Evolutionary conservation across 2,888 invertebrate genomes (phyloP), one percentile per base, ranked within the genome.

Genomic region (Bellardia pandia): DNA sequence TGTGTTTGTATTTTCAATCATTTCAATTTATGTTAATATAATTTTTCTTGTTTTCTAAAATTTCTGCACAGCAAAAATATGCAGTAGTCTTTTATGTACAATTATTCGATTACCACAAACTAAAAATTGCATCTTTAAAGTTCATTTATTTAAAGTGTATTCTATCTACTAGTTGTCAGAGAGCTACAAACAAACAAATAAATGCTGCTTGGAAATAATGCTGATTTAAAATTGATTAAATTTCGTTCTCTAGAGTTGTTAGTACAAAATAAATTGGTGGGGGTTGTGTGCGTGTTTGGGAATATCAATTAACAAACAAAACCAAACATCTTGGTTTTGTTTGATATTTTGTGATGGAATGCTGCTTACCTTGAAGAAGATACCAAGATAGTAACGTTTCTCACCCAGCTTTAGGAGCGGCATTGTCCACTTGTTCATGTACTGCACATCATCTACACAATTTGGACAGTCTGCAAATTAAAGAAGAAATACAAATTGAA

Each of bases 331-430:
- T 86, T 60, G 78, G 51, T 48, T 60, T 86, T 53, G 60, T 56
- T 64, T 53, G 53, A 33, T 14, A 11, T 45, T 37, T 64, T 72
- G 37, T 33, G 4, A 51, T 88, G 90, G 91, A 92, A 92, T 92
- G 91, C 88, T 14, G 91, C 94, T 94, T 95, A 98, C 98, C 97
- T 98, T 98, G 94, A 98, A 98, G 94, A 98, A 98, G 93, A 98
- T 98, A 92, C 98, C 98, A 91, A 98, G 94, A 93, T 98, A 98
- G 93, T 98, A 98, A 91, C 97, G 95, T 93, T 98, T 98, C 92
- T 97, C 97, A 62, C 98, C 98, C 66, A 97, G 95, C 92, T 97
- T 97, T 89, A 97, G 94, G 85, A 98, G 94, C 11, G 98, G 98
- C 98, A 98, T 98, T 76, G 97, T 97, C 98, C 98, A 98, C 93